Conservation (phyloP, 2,888 invertebrate genomes). For the Archaeoteleia sp. region DNA sequence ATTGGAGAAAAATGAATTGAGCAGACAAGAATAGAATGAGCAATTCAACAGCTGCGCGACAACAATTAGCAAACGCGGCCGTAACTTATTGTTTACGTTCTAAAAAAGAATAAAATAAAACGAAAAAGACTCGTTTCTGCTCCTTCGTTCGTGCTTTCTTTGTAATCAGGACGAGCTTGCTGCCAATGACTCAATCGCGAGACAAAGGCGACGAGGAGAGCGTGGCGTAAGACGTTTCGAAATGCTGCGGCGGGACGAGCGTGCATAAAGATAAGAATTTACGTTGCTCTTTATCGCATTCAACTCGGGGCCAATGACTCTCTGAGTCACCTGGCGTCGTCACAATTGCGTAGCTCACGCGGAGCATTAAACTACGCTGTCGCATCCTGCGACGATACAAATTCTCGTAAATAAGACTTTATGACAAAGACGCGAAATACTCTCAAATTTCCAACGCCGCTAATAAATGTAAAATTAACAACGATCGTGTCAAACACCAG, state of each 20-base stretch:
- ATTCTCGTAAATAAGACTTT: too few species aligned
- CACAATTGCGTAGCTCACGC: conserved; percentile 20
- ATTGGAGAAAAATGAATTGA: too few species aligned
- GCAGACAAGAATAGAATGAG: too few species aligned
- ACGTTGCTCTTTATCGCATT: conserved; percentile 63
- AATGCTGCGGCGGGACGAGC: conserved; percentile 38
- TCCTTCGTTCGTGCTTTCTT: too few species aligned
- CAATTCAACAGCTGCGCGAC: too few species aligned
- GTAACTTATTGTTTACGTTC: too few species aligned
- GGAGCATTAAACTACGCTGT: conserved; percentile 44
- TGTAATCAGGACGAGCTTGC: conserved; percentile 46
- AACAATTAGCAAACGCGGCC: too few species aligned
- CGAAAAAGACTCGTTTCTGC: conserved; percentile 29
- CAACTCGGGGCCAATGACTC: conserved; percentile 64
- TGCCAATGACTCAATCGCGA: conserved; percentile 56
- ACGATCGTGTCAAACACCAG: too few species aligned
- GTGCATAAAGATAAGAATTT: conserved; percentile 68
- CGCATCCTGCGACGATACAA: conserved; percentile 14
- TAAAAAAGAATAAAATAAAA: conserved; percentile 40
- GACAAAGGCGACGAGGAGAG: conserved; percentile 53
- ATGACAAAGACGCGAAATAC: too few species aligned
- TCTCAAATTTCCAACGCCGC: too few species aligned
- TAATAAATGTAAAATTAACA: too few species aligned
- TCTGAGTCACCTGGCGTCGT: conserved; percentile 49
- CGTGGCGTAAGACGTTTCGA: conserved; percentile 43